Base-by-base conservation (phyloP, 2,113 vertebrate species). In the Aptenodytes patagonicus region DNA sequence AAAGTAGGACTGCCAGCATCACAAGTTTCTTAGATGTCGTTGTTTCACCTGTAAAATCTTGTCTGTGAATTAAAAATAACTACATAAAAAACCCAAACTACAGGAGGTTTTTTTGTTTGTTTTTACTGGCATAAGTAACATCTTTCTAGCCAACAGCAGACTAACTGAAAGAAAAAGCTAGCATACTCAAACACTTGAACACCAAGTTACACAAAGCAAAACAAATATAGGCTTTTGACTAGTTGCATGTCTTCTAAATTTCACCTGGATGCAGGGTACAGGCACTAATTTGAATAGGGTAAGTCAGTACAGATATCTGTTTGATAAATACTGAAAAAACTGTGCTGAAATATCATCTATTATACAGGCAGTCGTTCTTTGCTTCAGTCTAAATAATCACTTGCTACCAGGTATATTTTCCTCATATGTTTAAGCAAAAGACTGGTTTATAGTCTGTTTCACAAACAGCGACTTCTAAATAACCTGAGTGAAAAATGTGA, bases 191-290 rank as follows among this genome's bases (percentile, higher is more conserved):
- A 54, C 11, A 26, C 18, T 16, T 51, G 22, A 81, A 40, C 42
- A 55, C 26, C 13, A 60, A 42, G n/a, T 40, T 29, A 46, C 29
- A 76, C 7, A 76, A 51, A 76, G 9, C 12, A 72, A 86, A 95
- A 75, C 29, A 82, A 91, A 64, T 3, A 34, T 13, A 64, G 19
- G 13, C 8, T 66, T 79, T 79, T 8, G 3, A 31, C 6, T 13
- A 54, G 31, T 10, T 49, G 34, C 2, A 11, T 0, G 2, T 36
- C 61, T 71, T 52, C 49, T 22, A n/a, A 46, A 51, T n/a, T 64
- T 28, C 55, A 83, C 15, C 44, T 29, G 79, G 40, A 47, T 12
- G 19, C 14, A 54, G 36, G 9, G 5, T 52, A 68, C 8, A 49
- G 36, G 38, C 65, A 75, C 7, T 14, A 24, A 61, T 88, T 36